Evolutionary conservation across 2,888 invertebrate genomes (phyloP).

Genomic region (Cataglyphis albicans): DNA sequence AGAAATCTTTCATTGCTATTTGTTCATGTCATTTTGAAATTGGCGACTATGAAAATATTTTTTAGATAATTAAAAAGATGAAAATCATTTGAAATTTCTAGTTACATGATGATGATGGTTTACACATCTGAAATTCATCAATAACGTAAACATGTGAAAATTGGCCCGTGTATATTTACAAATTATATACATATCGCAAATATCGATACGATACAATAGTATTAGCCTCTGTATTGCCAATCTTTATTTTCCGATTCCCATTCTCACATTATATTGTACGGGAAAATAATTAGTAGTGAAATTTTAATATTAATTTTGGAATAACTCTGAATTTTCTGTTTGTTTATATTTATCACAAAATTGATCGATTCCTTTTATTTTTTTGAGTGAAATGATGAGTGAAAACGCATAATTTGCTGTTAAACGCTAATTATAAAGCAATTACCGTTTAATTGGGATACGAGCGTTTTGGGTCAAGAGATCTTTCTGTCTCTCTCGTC

Average conservation of each 20-base stretch:
- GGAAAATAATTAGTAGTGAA: too few relatives aligned
- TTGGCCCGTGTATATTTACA: too few relatives aligned
- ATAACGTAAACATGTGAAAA: too few relatives aligned
- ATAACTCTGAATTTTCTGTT: background rate
- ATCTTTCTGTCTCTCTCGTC: constrained; percentile 75
- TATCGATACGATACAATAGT: too few relatives aligned
- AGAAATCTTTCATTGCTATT: background rate
- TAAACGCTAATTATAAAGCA: constrained; percentile 71
- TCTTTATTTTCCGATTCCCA: too few relatives aligned
- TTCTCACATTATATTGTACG: too few relatives aligned
- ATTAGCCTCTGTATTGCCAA: too few relatives aligned
- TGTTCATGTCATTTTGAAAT: background rate
- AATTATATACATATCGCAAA: too few relatives aligned
- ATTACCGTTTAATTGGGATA: constrained; percentile 76
- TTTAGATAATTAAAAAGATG: background rate
- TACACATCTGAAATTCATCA: too few relatives aligned
- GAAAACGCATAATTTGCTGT: constrained; percentile 23
- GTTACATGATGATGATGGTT: background rate
- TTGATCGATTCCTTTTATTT: background rate
- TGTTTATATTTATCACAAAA: background rate
- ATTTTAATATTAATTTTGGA: background rate
- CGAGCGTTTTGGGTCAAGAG: constrained; percentile 81
- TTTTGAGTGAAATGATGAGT: background rate
- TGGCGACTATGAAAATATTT: background rate
- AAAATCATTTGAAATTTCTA: background rate